phyloP scores from a whole-genome alignment of 2,888 invertebrate genomes.

The Cecidostiba fungosa region DNA sequence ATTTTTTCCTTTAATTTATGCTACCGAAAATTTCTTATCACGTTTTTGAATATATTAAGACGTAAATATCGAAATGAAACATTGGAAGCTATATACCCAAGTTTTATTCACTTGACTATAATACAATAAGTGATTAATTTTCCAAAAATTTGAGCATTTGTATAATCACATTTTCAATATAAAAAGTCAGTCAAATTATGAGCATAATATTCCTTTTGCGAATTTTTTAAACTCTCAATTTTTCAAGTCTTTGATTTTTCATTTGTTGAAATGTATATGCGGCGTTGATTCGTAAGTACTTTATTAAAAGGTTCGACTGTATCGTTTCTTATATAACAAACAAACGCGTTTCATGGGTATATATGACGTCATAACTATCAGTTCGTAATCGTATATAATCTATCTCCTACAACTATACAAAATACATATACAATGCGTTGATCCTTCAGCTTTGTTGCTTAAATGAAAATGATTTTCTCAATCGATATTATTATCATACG shows the following conservation, averaged over 20 bases:
- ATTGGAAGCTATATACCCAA: not conserved
- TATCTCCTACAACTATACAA: conserved; percentile 42
- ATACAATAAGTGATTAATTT: not conserved
- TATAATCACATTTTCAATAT: not conserved
- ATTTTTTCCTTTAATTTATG: not conserved
- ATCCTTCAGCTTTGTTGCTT: not conserved
- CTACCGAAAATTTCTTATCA: not conserved
- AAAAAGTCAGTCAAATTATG: conserved; percentile 16
- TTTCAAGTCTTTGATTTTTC: not conserved
- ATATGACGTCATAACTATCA: conserved; percentile 33
- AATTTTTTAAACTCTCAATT: not conserved
- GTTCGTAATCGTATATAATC: conserved; percentile 25
- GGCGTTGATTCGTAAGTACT: not conserved
- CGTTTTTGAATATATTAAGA: not conserved
- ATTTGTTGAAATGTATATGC: not conserved
- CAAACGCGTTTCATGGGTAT: conserved; percentile 14
- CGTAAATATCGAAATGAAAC: not conserved
- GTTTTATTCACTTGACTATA: not conserved
- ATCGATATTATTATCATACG: not conserved
- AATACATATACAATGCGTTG: conserved; percentile 45
- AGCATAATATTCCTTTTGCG: not conserved
- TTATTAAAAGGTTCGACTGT: conserved; percentile 36
- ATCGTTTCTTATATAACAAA: conserved; percentile 25
- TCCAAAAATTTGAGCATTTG: not conserved
- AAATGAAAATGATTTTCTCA: not conserved